Evolutionary conservation across 2,797 vertebrate genomes (phyloP), one percentile per base, ranked within the genome.

Genomic region (Leptatherina wallacei): DNA sequence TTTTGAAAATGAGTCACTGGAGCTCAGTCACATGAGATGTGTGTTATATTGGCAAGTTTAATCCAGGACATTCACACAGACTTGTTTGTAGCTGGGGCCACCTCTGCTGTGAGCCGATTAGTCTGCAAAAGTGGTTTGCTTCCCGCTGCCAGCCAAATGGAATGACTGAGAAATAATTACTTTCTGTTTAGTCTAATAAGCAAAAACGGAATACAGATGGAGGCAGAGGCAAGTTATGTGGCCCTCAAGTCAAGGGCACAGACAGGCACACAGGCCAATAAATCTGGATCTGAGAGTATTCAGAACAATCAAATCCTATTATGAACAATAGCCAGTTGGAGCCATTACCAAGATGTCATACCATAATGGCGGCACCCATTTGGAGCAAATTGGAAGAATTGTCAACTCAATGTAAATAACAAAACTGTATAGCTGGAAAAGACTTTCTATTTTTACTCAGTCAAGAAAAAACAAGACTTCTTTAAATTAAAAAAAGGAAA

Each of bases 131-230:
- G 79, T 75, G 81, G 66, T 84, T 83, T 80, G 78, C 80, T 62
- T 89, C 77, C 78, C 71, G 73, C 86, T 82, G 83, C 83, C 71
- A 73, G 71, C 71, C 40, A 62, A 88, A 82, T 77, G 63, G 72
- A 94, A 92, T 71, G 72, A 77, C 83, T 75, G 77, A 80, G 76
- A 83, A 81, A 85, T 85, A 90, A 91, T 87, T 85, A 90, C 86
- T 88, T 89, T 91, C 74, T 82, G 72, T 77, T 79, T 82, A 64
- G 69, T 75, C 83, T 85, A 89, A 90, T 90, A 85, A 88, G 78
- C 76, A 77, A 85, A 85, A 87, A 69, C 63, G 61, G 59, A 80
- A 86, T 69, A 81, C 72, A 83, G 82, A 88, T 84, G 69, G 77
- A 83, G 47, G 58, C 44, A 73, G 62, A 77, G 47, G 70, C 62